phyloP scores from a whole-genome alignment of 2,888 invertebrate species.

The Aspidiotus destructor region DNA sequence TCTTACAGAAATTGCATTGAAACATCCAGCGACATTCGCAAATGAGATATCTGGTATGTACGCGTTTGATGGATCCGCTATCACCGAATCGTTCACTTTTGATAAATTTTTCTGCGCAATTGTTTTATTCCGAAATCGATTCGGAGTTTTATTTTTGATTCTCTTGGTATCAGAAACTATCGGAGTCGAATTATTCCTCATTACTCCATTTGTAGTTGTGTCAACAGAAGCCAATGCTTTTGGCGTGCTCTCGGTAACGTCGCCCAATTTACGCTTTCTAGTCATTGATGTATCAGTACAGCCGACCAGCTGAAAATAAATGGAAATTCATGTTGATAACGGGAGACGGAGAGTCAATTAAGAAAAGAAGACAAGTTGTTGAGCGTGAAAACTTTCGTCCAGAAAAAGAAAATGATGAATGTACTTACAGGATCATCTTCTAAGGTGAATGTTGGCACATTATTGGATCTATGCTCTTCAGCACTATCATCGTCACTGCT shows the following conservation, averaged over 20 bases:
- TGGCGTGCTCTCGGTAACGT: background rate
- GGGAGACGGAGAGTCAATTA: too few species aligned
- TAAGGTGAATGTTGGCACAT: slow-evolving; percentile 16
- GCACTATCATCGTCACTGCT: slow-evolving; percentile 27
- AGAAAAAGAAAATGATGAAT: too few species aligned
- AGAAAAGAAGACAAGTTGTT: too few species aligned
- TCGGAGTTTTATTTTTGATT: slow-evolving; percentile 8
- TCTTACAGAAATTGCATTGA: slow-evolving; percentile 52
- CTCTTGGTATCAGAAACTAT: background rate
- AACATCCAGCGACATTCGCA: slow-evolving; percentile 72
- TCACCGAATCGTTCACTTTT: slow-evolving; percentile 7
- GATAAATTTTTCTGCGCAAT: slow-evolving; percentile 16
- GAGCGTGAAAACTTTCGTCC: too few species aligned
- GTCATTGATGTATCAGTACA: background rate
- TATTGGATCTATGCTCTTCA: slow-evolving; percentile 16
- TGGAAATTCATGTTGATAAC: too few species aligned
- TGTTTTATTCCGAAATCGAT: slow-evolving; percentile 25
- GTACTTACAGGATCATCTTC: slow-evolving; percentile 14
- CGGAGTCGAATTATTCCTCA: background rate
- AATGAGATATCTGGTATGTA: slow-evolving; percentile 47
- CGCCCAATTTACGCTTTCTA: slow-evolving; percentile 15
- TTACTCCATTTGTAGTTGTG: slow-evolving; percentile 6
- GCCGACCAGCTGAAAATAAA: too few species aligned
- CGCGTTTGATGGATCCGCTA: background rate
- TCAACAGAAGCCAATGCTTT: too few species aligned